Base-by-base conservation (phyloP, 1,140 invertebrate species). In the Halyomorpha halys region DNA sequence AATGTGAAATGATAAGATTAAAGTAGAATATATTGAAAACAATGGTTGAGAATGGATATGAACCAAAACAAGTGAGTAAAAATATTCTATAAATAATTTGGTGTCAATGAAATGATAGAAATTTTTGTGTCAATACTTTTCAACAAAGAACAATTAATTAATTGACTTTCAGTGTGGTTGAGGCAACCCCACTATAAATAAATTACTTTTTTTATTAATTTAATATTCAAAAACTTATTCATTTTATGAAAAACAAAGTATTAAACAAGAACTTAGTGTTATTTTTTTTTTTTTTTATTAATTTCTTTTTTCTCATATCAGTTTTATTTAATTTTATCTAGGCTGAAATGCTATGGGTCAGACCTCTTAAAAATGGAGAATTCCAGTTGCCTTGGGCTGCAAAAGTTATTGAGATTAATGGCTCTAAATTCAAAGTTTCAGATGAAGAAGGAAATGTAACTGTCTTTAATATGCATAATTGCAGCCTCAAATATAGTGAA, bases 381-480 rank as follows among this genome's bases (percentile, higher is more conserved):
- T 61, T 49, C 61, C 13, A 59, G 5, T 44, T 93, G 53, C 89
- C 90, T 9, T 83, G 91, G 64, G 91, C 90, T 13, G 90, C 86
- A 16, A 82, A 86, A 71, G 83, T 95, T 8, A 76, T 89, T 23
- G 82, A 85, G 51, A 84, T 83, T 19, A 89, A 91, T 67, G 83
- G 84, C n/a, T 83, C 84, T n/a, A 79, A 81, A 53, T 81, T 91
- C 13, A 79, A 86, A 75, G 83, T 94, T 5, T 74, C 81, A 68
- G 87, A 92, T 76, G 90, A 94, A 74, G 84, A 89, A 70, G 85
- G 82, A 34, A 84, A 85, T 72, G 85, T 83, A 73, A 39, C 34
- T 11, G 1, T 39, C 1, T 39, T 11, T 11, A 39, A 39, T 39
- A 11, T 11, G 34, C 1, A 39, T 39, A 9, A 39, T 39, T 39